Evolutionary conservation across 2,888 invertebrate species (phyloP), one percentile per base, ranked within the genome.

Genomic region (Drosophila pullipes): DNA sequence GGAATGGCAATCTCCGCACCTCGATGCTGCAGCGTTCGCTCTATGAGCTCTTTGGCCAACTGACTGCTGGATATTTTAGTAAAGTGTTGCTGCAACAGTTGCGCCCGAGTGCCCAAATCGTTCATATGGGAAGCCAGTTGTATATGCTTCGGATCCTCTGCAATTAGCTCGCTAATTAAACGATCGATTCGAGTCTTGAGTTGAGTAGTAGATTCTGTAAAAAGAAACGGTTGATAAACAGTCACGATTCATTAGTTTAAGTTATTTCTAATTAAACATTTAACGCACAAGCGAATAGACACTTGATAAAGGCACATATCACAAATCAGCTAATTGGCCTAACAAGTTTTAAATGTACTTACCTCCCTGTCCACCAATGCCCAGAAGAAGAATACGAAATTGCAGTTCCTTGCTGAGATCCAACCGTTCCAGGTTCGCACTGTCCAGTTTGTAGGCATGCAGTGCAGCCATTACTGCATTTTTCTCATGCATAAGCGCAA

Each of bases 21-120:
- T 91, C 88, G 94, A 91, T 93, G 94, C 65, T 93, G 93, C 75
- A 96, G 93, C 44, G 92, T 92, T 22, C 92, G 91, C 71, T 94
- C 94, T 54, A 93, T 93, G 3, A 93, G 75, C 61, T 91, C 90
- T 53, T 91, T 91, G 3, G 92, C 93, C 50, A 92, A 55, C 16
- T 90, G 85, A 9, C 91, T 91, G 67, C 92, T 92, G 16, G 92
- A 69, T 3, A 93, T 92, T 82, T 91, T 91, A 1, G 91, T 91
- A 41, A 93, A 93, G 39, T 93, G 89, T 18, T 90, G 81, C 33
- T 90, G 82, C n/a, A 93, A 81, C 28, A 92, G 72, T 3, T 76
- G 76, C 0, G 92, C 91, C 25, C 92, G 86, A 10, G 76, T 41
- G 1, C 83, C 84, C 22, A 93, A 83, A 67, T 93, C 85, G 1